phyloP scores from a whole-genome alignment of 92 coral and sea anemone genomes.

The Heliopora coerulea region DNA sequence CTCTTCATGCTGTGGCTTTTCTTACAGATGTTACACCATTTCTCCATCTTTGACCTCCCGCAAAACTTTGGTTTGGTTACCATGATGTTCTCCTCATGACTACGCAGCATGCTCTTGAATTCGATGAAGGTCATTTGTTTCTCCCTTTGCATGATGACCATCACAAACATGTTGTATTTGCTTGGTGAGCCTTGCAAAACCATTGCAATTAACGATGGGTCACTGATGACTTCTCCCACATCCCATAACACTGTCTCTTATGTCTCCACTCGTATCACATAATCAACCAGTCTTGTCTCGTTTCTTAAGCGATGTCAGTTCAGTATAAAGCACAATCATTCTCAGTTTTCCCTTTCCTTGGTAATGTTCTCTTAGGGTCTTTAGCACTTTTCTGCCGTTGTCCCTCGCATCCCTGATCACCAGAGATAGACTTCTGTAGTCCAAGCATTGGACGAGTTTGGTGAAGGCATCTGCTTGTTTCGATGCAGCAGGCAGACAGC shows the following conservation, averaged over 20 bases:
- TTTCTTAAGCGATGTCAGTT: too few relatives aligned
- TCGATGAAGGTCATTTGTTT: neutral
- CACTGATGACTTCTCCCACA: neutral
- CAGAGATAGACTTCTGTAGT: too few relatives aligned
- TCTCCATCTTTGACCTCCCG: conserved; percentile 25
- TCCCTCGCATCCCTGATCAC: too few relatives aligned
- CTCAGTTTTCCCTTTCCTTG: too few relatives aligned
- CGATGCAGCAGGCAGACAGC: too few relatives aligned
- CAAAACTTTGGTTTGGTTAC: conserved; percentile 28
- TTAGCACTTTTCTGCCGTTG: too few relatives aligned
- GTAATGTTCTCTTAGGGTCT: too few relatives aligned
- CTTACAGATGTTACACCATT: conserved; percentile 44
- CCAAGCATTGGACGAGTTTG: too few relatives aligned
- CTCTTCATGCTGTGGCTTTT: conserved; percentile 2
- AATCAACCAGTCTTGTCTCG: too few relatives aligned
- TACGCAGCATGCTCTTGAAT: too few relatives aligned
- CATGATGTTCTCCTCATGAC: conserved; percentile 14
- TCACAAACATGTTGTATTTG: neutral
- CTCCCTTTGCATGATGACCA: neutral
- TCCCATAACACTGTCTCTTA: neutral
- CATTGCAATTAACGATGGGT: neutral
- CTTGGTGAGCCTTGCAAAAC: neutral
- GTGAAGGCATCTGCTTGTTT: too few relatives aligned
- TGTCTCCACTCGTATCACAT: neutral
- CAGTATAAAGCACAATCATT: too few relatives aligned